Evolutionary conservation across 2,797 vertebrate species (phyloP).

Genomic region (Pseudochaenichthys georgianus): DNA sequence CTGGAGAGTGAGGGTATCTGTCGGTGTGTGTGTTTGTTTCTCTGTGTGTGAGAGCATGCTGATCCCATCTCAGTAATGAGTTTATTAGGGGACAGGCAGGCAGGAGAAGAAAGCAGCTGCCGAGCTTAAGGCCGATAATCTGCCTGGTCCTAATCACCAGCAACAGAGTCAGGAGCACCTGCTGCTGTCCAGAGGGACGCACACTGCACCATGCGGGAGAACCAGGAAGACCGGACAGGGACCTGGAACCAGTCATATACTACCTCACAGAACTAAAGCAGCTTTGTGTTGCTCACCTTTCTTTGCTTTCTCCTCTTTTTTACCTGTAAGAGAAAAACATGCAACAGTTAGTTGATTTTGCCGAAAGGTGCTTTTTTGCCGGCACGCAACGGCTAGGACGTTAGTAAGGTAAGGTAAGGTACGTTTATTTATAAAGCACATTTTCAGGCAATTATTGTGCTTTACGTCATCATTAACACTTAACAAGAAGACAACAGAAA

Average conservation of each 20-base stretch:
- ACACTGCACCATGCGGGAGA: conserved; percentile 11
- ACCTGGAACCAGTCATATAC: neutral
- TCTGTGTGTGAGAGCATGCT: conserved; percentile 42
- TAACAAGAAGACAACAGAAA: no score
- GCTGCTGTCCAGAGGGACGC: conserved; percentile 63
- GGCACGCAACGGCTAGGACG: no score
- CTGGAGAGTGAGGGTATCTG: conserved; percentile 28
- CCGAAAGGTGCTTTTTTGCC: no score
- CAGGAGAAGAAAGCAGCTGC: conserved; percentile 78
- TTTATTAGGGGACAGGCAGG: conserved; percentile 78
- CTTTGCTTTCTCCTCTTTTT: conserved; percentile 78
- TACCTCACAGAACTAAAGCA: neutral
- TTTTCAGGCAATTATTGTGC: no score
- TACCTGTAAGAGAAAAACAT: conserved; percentile 68
- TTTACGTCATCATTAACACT: no score
- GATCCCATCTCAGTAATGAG: conserved; percentile 74
- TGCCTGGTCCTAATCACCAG: conserved; percentile 82
- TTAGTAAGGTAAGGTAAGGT: no score
- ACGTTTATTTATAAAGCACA: no score
- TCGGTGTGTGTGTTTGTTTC: conserved; percentile 32
- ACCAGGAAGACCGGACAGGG: neutral
- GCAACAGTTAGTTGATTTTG: neutral
- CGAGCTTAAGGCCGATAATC: conserved; percentile 78
- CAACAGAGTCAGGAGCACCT: conserved; percentile 82
- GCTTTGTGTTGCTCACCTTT: conserved; percentile 73